Percentiles rank a stretch among this genome's conserved stretches.
phyloP scores from a whole-genome alignment of 1,140 invertebrate genomes.

The Drosophila santomea region DNA sequence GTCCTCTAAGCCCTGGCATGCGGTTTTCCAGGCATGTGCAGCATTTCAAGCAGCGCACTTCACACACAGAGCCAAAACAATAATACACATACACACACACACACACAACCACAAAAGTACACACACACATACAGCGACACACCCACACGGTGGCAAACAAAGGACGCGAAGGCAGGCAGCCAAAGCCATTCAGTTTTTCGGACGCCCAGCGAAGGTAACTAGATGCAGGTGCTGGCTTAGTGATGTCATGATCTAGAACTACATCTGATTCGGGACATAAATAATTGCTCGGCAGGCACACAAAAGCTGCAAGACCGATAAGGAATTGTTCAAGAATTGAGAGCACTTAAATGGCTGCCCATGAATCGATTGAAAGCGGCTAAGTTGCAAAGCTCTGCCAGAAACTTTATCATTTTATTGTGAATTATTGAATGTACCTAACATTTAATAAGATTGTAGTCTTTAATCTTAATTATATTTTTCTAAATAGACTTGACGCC shows the following conservation, averaged over 20 bases:
- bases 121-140: conserved; percentile 21
- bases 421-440: no score
- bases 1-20: conserved; percentile 75
- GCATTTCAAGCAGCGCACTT: conserved; percentile 75
- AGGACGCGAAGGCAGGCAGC: conserved; percentile 56
- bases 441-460: no score
- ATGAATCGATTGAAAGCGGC: not conserved
- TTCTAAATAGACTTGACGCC: not conserved
- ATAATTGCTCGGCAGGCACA: conserved; percentile 4
- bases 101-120: not conserved
- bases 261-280: conserved; percentile 10
- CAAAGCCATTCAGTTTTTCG: conserved; percentile 59
- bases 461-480: not conserved
- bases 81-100: conserved; percentile 37
- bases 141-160: conserved; percentile 34
- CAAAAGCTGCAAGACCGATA: not conserved
- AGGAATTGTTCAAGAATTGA: conserved; percentile 10
- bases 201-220: conserved; percentile 39
- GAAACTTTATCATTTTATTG: no score
- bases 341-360: not conserved
- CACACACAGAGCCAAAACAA: conserved; percentile 50
- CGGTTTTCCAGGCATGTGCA: conserved; percentile 77
- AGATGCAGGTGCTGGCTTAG: conserved; percentile 53
- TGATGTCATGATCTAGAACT: conserved; percentile 17
- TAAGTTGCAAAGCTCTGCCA: no score